Conservation (phyloP, 2,797 vertebrate species). For the Leptodactylus fallax region DNA sequence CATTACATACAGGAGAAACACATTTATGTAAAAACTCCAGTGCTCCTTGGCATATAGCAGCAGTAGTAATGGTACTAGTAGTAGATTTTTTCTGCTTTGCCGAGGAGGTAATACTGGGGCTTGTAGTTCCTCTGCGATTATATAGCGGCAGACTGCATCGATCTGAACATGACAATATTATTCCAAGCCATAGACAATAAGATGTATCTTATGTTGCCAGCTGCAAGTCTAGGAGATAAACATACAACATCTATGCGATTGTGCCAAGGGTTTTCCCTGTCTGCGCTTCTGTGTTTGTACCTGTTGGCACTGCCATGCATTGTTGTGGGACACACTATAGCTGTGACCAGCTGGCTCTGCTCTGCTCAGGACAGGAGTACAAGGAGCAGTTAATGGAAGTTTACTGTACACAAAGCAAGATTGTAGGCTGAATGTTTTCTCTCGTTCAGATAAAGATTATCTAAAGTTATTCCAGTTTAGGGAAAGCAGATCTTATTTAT, state of each 20-base stretch:
- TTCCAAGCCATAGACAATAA: not conserved
- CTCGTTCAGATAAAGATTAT: slow-evolving; percentile 53
- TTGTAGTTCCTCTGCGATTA: not conserved
- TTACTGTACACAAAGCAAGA: slow-evolving; percentile 63
- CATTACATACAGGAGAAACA: not conserved
- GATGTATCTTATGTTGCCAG: not conserved
- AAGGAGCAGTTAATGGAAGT: slow-evolving; percentile 33
- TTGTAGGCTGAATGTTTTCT: slow-evolving; percentile 59
- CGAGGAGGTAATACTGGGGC: not conserved
- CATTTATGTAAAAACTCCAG: not conserved
- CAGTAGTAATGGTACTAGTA: not conserved
- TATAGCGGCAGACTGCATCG: not conserved
- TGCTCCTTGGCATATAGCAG: not conserved
- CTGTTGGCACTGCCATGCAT: slow-evolving; percentile 35
- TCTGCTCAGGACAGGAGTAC: slow-evolving; percentile 38
- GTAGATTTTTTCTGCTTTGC: not conserved
- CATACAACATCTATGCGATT: not conserved
- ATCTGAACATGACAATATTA: not conserved
- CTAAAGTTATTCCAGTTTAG: slow-evolving; percentile 60
- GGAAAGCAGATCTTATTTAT: slow-evolving; percentile 49
- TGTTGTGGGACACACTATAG: slow-evolving; percentile 10
- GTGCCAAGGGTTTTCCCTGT: not conserved
- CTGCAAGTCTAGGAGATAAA: not conserved
- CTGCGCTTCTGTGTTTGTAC: not conserved
- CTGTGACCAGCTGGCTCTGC: slow-evolving; percentile 46